Evolutionary conservation across 2,797 vertebrate species (phyloP), one percentile per base, ranked within the genome.

Genomic region (Sebastes minor): DNA sequence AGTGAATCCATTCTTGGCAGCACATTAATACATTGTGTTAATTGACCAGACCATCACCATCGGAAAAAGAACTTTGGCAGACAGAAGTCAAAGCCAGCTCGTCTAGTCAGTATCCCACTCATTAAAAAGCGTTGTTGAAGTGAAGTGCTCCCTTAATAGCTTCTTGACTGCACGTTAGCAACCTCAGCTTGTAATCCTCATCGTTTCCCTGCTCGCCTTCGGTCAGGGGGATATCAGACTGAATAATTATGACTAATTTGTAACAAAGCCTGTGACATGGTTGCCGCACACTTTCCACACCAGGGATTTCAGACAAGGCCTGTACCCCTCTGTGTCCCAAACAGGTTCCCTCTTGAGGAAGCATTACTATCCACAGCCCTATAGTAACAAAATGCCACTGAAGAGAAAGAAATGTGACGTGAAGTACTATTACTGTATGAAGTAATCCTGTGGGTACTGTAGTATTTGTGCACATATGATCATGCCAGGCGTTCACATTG

Each of bases 111-210:
- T 27, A 10, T 64, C 25, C 33, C n/a, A 6, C 46, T 75, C 63
- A 71, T 70, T 68, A 74, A 70, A 70, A 25, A 5, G 28, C 60
- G 2, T 5, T 64, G 81, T 71, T 73, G 38, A 84, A 72, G 46
- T 71, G 53, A 76, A 80, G 81, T 71, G 76, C 73, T 85, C 87
- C 82, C 64, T 89, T 78, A 72, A 83, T 77, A 86, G 78, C 78
- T 85, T 77, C 76, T 68, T 63, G 72, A 83, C 84, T 81, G 75
- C 69, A 79, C 61, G 53, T 71, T 81, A 74, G 71, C 83, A 71
- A 20, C 65, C 68, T 83, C 76, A 13, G 63, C 56, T 78, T 62
- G 74, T 82, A 68, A 85, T 84, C 67, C 74, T 71, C 71, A 49
- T 68, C 1, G 10, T 69, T 59, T 80, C 68, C 79, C 70, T 28